Evolutionary conservation across 1,140 invertebrate species (phyloP).

Genomic region (Maniola jurtina): DNA sequence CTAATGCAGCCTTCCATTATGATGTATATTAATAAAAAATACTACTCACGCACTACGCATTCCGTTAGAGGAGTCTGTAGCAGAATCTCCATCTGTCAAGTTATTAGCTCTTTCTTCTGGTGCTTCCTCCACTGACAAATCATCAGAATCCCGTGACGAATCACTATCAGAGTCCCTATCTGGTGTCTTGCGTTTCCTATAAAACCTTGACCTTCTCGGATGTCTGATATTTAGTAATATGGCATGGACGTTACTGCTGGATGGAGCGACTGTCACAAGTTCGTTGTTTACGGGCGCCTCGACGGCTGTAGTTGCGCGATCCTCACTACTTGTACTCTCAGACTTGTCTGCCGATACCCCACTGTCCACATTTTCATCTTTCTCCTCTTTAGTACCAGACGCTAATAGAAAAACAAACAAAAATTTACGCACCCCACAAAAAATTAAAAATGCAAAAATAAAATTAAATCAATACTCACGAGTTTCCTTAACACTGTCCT

Average conservation of each 20-base stretch:
- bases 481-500: conserved; percentile 60
- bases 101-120: conserved; percentile 26
- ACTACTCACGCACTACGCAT: conserved; percentile 35
- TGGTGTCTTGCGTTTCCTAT: conserved; percentile 65
- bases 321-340: conserved; percentile 72
- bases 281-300: conserved; percentile 60
- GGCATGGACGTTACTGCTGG: conserved; percentile 55
- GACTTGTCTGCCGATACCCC: conserved; percentile 74
- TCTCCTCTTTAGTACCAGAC: conserved; percentile 52
- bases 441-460: conserved; percentile 11
- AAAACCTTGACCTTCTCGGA: conserved; percentile 49
- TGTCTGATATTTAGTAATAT: conserved; percentile 59
- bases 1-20: no score
- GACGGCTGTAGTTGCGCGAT: conserved; percentile 34
- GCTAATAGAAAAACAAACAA: conserved; percentile 47
- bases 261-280: conserved; percentile 54
- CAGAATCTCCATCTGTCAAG: conserved; percentile 32
- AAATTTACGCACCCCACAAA: not conserved
- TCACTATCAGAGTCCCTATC: conserved; percentile 60
- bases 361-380: conserved; percentile 72
- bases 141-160: conserved; percentile 67
- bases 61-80: conserved; percentile 31
- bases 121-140: conserved; percentile 51
- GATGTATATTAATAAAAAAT: not conserved
- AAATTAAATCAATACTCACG: conserved; percentile 41